Base-by-base conservation (phyloP, 2,113 vertebrate genomes). In the Varanus salvator region DNA sequence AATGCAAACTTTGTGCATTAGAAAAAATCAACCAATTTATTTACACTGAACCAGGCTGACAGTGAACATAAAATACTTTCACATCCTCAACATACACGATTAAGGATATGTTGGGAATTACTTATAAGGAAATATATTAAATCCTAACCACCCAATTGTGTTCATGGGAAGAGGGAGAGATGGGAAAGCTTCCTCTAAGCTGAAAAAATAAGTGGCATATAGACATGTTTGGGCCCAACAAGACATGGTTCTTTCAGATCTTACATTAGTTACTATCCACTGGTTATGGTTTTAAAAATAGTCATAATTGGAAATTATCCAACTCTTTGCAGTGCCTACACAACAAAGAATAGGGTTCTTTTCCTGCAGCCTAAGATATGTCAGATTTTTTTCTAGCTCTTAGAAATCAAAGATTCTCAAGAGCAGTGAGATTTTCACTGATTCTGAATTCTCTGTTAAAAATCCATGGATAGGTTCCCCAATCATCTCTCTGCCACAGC, bases 1-100 rank as follows among this genome's bases (percentile, higher is more conserved):
- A 88, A 94, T 90, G 91, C 83, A 93, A 91, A 94, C 77, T 82
- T 78, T 93, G 83, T 87, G 90, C 71, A 92, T 88, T 89, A 90
- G 0, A 48, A 68, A 6, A 3, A 90, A 95, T 81, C 78, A 86
- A 87, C 34, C 44, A 93, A 85, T 88, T 88, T 92, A 52, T 81
- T 80, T 74, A 52, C 12, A 7, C 38, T 81, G 29, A 80, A 12
- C 68, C 86, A 89, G 86, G 54, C 34, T 89, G 52, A 69, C 14
- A 90, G 12, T 0, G 0, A 75, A 86, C 92, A 92, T 80, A 52
- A 92, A 91, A 93, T 66, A 2, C 27, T 27, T 57, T 19, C 11
- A 21, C 4, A 15, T 48, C 44, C 5, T 86, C 92, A 50, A 25
- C 90, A 94, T 84, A 90, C 14, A 27, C 25, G 68, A 27, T 50